Evolutionary conservation across 2,797 vertebrate genomes (phyloP).

Genomic region (Percopsis omiscomaycus): DNA sequence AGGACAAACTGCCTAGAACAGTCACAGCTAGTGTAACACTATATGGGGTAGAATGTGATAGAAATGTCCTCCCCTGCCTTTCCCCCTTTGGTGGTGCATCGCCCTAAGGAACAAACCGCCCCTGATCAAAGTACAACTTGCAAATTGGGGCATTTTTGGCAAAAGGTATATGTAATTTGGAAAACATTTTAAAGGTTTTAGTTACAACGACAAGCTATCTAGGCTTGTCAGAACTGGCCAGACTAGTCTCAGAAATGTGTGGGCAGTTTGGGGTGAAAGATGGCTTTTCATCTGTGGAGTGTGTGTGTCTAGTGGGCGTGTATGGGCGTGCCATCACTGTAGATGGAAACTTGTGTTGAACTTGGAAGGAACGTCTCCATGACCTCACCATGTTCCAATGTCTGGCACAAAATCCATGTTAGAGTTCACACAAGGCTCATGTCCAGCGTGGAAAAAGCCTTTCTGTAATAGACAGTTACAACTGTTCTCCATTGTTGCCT

Average conservation of each 20-base stretch:
- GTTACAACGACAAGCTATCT: no score
- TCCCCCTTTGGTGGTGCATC: no score
- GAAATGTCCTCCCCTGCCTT: no score
- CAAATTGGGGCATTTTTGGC: neutral
- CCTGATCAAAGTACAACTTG: no score
- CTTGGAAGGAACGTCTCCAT: constrained; percentile 48
- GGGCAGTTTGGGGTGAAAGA: constrained; percentile 43
- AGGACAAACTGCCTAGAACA: no score
- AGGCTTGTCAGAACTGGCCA: no score
- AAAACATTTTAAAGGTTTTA: no score
- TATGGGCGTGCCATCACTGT: constrained; percentile 68
- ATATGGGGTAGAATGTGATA: no score
- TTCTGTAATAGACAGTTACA: constrained; percentile 9
- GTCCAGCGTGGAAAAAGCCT: constrained; percentile 18
- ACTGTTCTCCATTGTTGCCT: constrained; percentile 19
- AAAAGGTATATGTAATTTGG: no score
- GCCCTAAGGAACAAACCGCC: no score
- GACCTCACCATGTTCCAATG: constrained; percentile 57
- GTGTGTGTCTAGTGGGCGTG: constrained; percentile 25
- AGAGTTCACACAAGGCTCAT: constrained; percentile 42
- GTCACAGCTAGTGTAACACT: no score
- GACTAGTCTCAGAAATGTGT: constrained; percentile 30
- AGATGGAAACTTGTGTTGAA: constrained; percentile 64
- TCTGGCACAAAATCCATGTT: constrained; percentile 18
- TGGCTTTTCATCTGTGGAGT: constrained; percentile 58